Evolutionary conservation across 2,888 invertebrate genomes (phyloP), one percentile per base, ranked within the genome.

Genomic region (Platynereis dumerilii): DNA sequence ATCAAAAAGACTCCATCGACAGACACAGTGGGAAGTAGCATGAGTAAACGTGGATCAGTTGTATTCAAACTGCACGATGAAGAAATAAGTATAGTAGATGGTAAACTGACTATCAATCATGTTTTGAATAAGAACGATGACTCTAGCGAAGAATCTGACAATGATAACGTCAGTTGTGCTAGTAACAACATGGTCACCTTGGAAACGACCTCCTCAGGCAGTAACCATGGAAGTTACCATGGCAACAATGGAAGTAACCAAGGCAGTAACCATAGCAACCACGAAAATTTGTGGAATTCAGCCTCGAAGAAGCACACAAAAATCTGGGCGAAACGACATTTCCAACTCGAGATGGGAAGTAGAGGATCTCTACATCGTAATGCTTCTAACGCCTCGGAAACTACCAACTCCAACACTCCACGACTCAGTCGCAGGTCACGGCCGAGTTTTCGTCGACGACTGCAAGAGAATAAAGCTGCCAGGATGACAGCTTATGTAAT

Each of bases 391-490:
- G 44, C 24, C 2, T 45, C 45, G 2, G 29, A 20, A 3, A 2
- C 24, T 5, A 45, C 24, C 24, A 2, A 24, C 2, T 34, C 39
- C 5, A 48, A 22, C 7, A 34, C 26, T 17, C n/a, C 44, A 7
- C 26, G 67, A 34, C 34, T 34, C 12, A 2, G 24, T 15, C 55
- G 42, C 22, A 48, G 48, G 22, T 54, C 42, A 15, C 7, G 61
- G 29, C 24, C 44, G 12, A 39, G 67, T 22, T 17, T 52, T 7
- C 17, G 55, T 3, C 7, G 20, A 5, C 1, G 44, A 1, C 55
- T 69, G 3, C 55, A 39, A 12, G 64, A 71, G 24, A 72, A 72
- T 67, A 72, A 72, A 53, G 72, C 72, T 0, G 28, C 65, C n/a
- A 61, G 62, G 39, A 60, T 71, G 69, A 65, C 69, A 7, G 34